Evolutionary conservation across 2,888 invertebrate species (phyloP), one percentile per base, ranked within the genome.

Genomic region (Polydrusus tereticollis): DNA sequence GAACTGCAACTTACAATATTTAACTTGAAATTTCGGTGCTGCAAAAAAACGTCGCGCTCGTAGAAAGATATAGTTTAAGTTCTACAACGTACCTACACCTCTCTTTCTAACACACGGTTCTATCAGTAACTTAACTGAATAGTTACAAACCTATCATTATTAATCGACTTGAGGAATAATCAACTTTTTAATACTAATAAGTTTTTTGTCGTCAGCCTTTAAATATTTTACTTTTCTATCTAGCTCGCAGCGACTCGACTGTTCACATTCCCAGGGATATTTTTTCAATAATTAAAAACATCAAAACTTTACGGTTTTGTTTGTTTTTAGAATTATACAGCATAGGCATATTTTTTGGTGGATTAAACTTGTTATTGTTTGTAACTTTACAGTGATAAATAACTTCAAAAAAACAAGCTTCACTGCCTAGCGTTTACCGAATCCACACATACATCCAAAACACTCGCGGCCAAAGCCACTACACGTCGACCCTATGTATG

Each of bases 341-440:
- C n/a, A n/a, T n/a, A n/a, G n/a, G n/a, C n/a, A n/a, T n/a, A n/a
- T n/a, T n/a, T n/a, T n/a, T n/a, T n/a, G n/a, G n/a, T n/a, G n/a
- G n/a, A n/a, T n/a, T n/a, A n/a, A n/a, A n/a, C n/a, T n/a, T n/a
- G n/a, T n/a, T n/a, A n/a, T n/a, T n/a, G n/a, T n/a, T n/a, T n/a
- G n/a, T n/a, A n/a, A n/a, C n/a, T n/a, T n/a, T n/a, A n/a, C n/a
- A n/a, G n/a, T n/a, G n/a, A n/a, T n/a, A n/a, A n/a, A n/a, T n/a
- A n/a, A n/a, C n/a, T n/a, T n/a, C n/a, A n/a, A n/a, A n/a, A n/a
- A n/a, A n/a, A n/a, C n/a, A n/a, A n/a, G n/a, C n/a, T n/a, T n/a
- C n/a, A n/a, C n/a, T n/a, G n/a, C n/a, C 59, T 47, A 63, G 63
- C 63, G 63, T 63, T 36, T 36, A 36, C 7, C 12, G 0, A 63